These are phyloP conservation scores for Threskiornis aethiopicus DNA, from an alignment of 2,797 vertebrate species.

Conservation along the genomic window DNA sequence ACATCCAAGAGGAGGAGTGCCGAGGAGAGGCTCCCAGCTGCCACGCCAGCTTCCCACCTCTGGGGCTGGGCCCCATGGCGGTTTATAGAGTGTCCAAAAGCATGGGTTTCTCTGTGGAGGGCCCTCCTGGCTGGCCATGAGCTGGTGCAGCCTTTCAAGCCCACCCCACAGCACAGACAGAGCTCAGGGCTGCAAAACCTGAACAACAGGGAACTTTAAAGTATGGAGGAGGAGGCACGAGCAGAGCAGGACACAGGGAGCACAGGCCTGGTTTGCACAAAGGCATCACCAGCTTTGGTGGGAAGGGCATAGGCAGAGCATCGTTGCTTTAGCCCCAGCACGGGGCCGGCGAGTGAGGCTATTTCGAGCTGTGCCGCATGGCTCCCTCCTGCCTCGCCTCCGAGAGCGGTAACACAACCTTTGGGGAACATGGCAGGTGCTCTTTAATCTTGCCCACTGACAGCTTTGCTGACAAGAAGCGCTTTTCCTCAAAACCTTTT, in stretches of 20 bases:
- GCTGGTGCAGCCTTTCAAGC: not conserved
- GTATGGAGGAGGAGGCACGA: rapidly evolving
- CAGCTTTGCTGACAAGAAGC: not conserved
- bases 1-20: not conserved
- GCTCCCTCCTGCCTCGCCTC: not conserved
- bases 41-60: not conserved
- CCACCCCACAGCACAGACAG: rapidly evolving
- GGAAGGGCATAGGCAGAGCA: not conserved
- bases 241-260: rapidly evolving
- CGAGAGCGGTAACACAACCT: not conserved
- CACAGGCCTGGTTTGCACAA: not conserved
- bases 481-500: not conserved
- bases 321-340: not conserved
- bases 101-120: not conserved
- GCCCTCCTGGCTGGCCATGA: not conserved
- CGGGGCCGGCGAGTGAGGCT: rapidly evolving
- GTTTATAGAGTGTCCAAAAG: not conserved
- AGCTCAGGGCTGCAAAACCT: not conserved
- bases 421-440: not conserved
- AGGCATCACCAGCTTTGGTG: rapidly evolving
- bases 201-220: rapidly evolving
- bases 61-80: not conserved
- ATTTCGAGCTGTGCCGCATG: rapidly evolving
- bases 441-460: not conserved
- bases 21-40: rapidly evolving